Conservation (phyloP, 2,113 vertebrate genomes). For the Gracilinanus agilis region DNA sequence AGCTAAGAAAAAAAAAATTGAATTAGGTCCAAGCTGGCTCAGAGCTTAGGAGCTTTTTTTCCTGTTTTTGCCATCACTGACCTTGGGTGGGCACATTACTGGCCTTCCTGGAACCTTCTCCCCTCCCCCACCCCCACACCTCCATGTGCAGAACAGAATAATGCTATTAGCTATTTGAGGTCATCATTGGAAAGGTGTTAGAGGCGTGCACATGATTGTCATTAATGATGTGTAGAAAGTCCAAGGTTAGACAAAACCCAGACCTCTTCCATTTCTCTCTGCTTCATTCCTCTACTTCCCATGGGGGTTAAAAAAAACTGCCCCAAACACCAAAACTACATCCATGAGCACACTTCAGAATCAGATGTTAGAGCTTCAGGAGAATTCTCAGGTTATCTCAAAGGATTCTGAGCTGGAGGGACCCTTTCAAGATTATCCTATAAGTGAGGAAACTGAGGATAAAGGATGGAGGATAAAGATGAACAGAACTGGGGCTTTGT, state of each 20-base stretch:
- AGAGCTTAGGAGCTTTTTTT: not conserved
- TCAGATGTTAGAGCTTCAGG: not conserved
- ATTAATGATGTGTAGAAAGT: constrained; percentile 54
- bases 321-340: not conserved
- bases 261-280: constrained; percentile 46
- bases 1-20: not conserved
- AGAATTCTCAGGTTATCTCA: not conserved
- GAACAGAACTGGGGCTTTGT: not conserved
- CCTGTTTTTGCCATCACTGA: not conserved
- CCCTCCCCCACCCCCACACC: not conserved
- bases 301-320: not conserved
- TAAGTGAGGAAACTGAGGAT: no score
- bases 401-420: not conserved
- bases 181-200: constrained; percentile 45
- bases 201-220: not conserved
- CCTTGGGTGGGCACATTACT: not conserved
- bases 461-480: no score
- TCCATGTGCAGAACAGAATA: constrained; percentile 2
- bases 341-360: constrained; percentile 34
- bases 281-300: constrained; percentile 29
- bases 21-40: not conserved
- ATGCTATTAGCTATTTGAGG: constrained; percentile 13
- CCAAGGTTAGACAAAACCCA: constrained; percentile 58
- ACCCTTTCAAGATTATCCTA: not conserved
- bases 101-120: not conserved